Evolutionary conservation across 1,140 invertebrate species (phyloP), one percentile per base, ranked within the genome.

Genomic region (Pseudobourletiella spinata): DNA sequence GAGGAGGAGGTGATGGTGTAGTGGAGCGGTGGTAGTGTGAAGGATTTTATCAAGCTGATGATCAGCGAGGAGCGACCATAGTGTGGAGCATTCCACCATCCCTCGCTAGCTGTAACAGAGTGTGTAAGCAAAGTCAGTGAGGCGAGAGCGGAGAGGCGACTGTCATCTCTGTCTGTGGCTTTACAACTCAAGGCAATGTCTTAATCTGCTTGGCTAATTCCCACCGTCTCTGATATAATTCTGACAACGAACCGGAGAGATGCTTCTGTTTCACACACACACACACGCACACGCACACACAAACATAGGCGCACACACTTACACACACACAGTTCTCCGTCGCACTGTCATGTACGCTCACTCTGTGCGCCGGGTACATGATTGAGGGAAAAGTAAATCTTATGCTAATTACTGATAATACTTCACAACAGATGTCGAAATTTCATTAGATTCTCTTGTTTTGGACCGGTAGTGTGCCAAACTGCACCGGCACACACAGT

Each of bases 371-470:
- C n/a, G n/a, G n/a, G n/a, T n/a, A n/a, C n/a, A n/a, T n/a, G n/a
- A 58, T 60, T 64, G 58, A 69, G 48, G 64, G 57, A 57, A 64
- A 61, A 66, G 64, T 69, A 65, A 64, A 66, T 70, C 68, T 70
- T 70, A 70, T 70, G 68, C 68, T 70, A 70, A 70, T 70, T 67
- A 67, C 68, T 70, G 68, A 70, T 70, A 70, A 70, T 70, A 65
- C 65, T 70, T 68, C n/a, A 69, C 64, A 70, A 65, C 68, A 70
- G 62, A 65, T 70, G 68, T 70, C 61, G 64, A 66, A 69, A 66
- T 66, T 69, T 69, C 68, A 69, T 69, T 69, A 66, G 62, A 61
- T 63, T 44, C 57, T 57, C 57, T 63, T 59, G 60, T 66, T 66
- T 63, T 66, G 52, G 48, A 28, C 51, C 55, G 35, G 14, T 6